Evolutionary conservation across 2,888 invertebrate genomes (phyloP).

Genomic region (Eilema griseolum): DNA sequence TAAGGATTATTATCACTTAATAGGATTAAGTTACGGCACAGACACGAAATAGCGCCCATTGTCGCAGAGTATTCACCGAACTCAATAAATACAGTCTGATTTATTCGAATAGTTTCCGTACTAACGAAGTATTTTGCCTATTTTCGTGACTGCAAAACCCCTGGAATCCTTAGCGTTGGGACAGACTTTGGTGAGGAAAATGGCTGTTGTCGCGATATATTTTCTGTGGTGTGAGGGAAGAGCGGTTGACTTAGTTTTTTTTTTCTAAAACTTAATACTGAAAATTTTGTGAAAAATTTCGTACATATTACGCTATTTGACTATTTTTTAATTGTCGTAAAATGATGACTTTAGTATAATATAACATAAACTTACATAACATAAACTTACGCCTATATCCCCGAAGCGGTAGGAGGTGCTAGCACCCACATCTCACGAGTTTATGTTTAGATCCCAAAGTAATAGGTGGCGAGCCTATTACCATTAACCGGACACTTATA

Average conservation of each 20-base stretch:
- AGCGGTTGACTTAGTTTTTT: not conserved
- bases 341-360: too few relatives aligned
- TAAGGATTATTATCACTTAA: constrained; percentile 4
- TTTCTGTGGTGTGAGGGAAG: not conserved
- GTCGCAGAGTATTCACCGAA: constrained; percentile 28
- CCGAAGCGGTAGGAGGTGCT: too few relatives aligned
- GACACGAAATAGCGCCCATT: constrained; percentile 24
- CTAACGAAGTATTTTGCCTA: constrained; percentile 23
- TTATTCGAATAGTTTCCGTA: constrained; percentile 54
- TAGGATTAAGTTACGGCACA: constrained; percentile 2
- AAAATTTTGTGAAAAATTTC: too few relatives aligned
- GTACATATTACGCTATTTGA: too few relatives aligned
- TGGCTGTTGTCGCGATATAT: not conserved
- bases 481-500: too few relatives aligned
- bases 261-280: not conserved
- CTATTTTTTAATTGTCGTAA: too few relatives aligned
- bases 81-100: constrained; percentile 45
- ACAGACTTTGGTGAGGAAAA: not conserved
- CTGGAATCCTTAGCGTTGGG: not conserved
- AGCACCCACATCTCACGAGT: too few relatives aligned
- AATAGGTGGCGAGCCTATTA: too few relatives aligned
- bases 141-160: constrained; percentile 21
- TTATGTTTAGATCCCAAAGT: too few relatives aligned
- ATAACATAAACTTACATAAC: too few relatives aligned
- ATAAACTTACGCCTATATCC: too few relatives aligned